phyloP scores from a whole-genome alignment of 2,797 vertebrate species.

The Lepus oiostolus region DNA sequence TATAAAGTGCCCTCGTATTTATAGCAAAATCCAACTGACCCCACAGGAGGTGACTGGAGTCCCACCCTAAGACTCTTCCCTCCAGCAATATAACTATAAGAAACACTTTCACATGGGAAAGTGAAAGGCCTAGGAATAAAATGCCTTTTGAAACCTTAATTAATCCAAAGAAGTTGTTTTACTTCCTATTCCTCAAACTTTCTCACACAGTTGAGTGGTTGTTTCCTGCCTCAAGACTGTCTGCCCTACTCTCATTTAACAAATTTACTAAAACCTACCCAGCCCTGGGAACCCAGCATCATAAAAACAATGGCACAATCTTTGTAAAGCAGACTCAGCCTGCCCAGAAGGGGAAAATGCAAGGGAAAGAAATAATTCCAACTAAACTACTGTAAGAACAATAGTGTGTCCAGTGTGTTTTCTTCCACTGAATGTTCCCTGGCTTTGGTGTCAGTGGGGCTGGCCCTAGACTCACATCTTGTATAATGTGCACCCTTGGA shows the following conservation, averaged over 20 bases:
- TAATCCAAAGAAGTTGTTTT: not conserved
- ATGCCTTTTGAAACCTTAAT: not conserved
- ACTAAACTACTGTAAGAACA: not conserved
- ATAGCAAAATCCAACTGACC: constrained; percentile 1
- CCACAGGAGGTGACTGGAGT: not conserved
- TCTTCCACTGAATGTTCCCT: constrained; percentile 37
- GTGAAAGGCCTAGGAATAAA: constrained; percentile 47
- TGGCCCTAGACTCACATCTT: not conserved
- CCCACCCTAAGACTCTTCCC: constrained; percentile 5
- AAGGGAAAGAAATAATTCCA: constrained; percentile 28
- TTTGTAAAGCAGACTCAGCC: constrained; percentile 58
- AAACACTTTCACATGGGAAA: constrained; percentile 44
- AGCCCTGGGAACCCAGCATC: constrained; percentile 56
- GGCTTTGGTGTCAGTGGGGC: constrained; percentile 14
- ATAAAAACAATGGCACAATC: constrained; percentile 52
- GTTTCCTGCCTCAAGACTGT: constrained; percentile 37
- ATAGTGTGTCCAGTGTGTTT: not conserved
- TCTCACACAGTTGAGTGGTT: constrained; percentile 33
- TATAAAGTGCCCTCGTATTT: too few species aligned
- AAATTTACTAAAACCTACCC: constrained; percentile 37
- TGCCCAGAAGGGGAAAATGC: not conserved
- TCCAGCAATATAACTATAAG: not conserved
- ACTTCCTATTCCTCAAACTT: constrained; percentile 2
- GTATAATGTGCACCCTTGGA: not conserved
- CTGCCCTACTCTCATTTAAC: constrained; percentile 15